Evolutionary conservation across 1,140 invertebrate genomes (phyloP).

Genomic region (Drosophila lacteicornis): DNA sequence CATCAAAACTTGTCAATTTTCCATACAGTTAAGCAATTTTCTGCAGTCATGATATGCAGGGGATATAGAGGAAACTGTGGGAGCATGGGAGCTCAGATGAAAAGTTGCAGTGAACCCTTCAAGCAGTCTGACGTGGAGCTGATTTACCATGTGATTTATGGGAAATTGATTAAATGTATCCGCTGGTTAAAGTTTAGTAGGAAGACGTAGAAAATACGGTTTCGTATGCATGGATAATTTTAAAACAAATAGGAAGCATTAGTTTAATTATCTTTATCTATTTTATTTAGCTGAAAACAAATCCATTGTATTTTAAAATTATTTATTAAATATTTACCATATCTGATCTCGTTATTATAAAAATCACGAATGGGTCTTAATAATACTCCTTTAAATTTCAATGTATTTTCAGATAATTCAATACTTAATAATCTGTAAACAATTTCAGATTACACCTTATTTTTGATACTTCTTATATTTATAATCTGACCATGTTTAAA

Average conservation of each 20-base stretch:
- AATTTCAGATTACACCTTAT: no score
- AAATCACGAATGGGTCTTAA: no score
- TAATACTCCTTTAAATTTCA: no score
- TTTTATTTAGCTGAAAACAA: no score
- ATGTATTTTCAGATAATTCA: no score
- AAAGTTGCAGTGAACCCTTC: constrained; percentile 20
- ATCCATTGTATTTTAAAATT: no score
- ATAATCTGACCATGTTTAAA: no score
- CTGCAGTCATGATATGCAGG: constrained; percentile 57
- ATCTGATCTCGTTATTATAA: no score
- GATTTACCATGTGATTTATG: constrained; percentile 73
- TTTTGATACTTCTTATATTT: no score
- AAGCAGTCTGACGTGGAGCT: constrained; percentile 49
- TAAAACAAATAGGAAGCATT: not conserved
- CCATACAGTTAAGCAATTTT: constrained; percentile 82
- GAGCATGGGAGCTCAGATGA: constrained; percentile 12
- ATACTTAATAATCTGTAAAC: no score
- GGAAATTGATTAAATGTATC: constrained; percentile 70
- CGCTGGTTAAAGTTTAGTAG: not conserved
- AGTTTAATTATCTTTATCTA: no score
- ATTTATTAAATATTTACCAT: no score
- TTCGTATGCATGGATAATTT: not conserved
- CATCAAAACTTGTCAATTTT: constrained; percentile 81
- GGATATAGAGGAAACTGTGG: constrained; percentile 13
- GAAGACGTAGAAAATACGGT: not conserved